Evolutionary conservation across 2,888 invertebrate species (phyloP).

Genomic region (Megamerina dolium): DNA sequence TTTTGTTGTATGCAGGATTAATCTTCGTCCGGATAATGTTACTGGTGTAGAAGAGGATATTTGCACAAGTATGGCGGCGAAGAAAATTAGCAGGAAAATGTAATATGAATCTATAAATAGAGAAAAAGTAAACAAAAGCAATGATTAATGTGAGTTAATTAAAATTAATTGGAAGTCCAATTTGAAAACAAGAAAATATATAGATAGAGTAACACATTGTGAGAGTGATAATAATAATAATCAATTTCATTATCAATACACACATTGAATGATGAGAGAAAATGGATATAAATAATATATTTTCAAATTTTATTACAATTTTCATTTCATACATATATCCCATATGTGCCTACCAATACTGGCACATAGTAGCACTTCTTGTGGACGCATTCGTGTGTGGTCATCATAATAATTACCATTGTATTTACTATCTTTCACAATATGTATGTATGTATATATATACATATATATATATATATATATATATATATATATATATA

Average conservation of each 20-base stretch:
- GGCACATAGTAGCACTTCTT: too few relatives aligned
- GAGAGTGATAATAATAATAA: too few relatives aligned
- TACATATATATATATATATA: not conserved
- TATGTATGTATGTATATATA: not conserved
- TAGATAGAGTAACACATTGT: too few relatives aligned
- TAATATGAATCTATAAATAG: conserved; percentile 12
- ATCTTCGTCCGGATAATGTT: conserved; percentile 17
- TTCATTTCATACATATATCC: not conserved
- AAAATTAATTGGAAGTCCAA: too few relatives aligned
- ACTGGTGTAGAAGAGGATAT: conserved; percentile 20
- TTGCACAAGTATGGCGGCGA: conserved; percentile 22
- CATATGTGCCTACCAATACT: too few relatives aligned
- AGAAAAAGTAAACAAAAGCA: not conserved
- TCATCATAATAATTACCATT: too few relatives aligned
- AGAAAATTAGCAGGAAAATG: conserved; percentile 22
- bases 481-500: too few relatives aligned
- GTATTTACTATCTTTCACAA: too few relatives aligned
- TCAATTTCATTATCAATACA: too few relatives aligned
- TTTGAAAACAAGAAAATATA: too few relatives aligned
- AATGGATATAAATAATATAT: too few relatives aligned
- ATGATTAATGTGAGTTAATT: not conserved
- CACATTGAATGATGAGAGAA: too few relatives aligned
- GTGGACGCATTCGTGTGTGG: not conserved
- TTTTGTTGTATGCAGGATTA: conserved; percentile 21
- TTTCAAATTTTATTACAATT: not conserved